Evolutionary conservation across 2,797 vertebrate genomes (phyloP), one percentile per base, ranked within the genome.

Genomic region (Oryzias sinensis): DNA sequence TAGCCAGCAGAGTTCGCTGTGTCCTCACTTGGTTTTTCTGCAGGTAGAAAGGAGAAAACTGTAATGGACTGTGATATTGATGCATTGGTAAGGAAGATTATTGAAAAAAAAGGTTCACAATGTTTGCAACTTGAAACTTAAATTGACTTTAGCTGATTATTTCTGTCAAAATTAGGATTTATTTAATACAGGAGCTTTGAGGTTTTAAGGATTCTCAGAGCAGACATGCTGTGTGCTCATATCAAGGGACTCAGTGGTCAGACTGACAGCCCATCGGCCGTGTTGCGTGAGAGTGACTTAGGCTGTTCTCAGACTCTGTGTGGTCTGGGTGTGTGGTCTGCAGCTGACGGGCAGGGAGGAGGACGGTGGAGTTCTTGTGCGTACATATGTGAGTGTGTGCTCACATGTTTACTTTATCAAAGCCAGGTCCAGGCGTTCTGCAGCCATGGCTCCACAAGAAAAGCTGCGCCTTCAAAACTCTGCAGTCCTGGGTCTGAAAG

Each of bases 321-420:
- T 93, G 92, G 92, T 92, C 92, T 91, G 93, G 88, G 92, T 98
- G 97, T 97, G 96, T 97, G 97, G 96, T 98, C 97, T 94, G 83
- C 89, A 84, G 89, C 88, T 90, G 90, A 93, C 88, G 71, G 84
- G 90, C 90, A 87, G 89, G 90, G 89, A 92, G 89, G 91, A 92
- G 88, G 90, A 90, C 43, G 49, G 53, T 64, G 74, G 65, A 71
- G 65, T 65, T 27, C 60, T 47, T 59, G 49, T 65, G 70, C 45
- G 83, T 83, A 77, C 62, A 17, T 79, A 64, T 84, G 57, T 60
- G 53, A 56, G 48, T 44, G 68, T 57, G 68, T 57, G 45, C 65
- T 62, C 58, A 51, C 69, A 76, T 88, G 87, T 90, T 91, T 90
- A 90, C 87, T 89, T 82, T 89, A 86, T 87, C 74, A 78, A 75